Evolutionary conservation across 2,888 invertebrate genomes (phyloP), one percentile per base, ranked within the genome.

Genomic region (Gnatocerus cornutus): DNA sequence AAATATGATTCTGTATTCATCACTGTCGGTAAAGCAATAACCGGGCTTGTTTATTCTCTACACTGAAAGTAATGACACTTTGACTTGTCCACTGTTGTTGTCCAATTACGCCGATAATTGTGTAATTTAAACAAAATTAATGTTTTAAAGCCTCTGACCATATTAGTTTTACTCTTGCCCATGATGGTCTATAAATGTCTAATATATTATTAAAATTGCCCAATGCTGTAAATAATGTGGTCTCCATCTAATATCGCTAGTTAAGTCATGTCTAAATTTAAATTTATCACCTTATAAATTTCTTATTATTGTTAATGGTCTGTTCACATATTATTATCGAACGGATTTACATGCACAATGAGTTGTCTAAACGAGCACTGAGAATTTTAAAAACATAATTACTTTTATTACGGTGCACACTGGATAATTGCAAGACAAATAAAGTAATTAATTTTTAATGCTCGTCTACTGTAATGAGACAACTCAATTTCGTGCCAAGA

Each of bases 281-380:
- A 61, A 61, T 61, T 61, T 61, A 61, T 61, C 61, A 61, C 61
- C 48, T 61, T 61, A 61, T 61, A 61, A 61, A 61, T 59, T 59
- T 59, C 33, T 16, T 59, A 59, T 59, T 46, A 59, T 61, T 50
- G 48, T 50, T 61, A 61, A 61, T 61, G 27, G 50, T 14, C 61
- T 61, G 61, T 61, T 61, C 50, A 61, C 50, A 61, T 61, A 50
- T 61, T 61, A 61, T 61, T 61, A 61, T 50, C 30, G 37, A 27
- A 48, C 16, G 39, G 50, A 61, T 61, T 61, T 61, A 61, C 61
- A 61, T 61, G 50, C 46, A 59, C 59, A 59, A 59, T 45, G 46
- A 59, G 45, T 46, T 59, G 30, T 61, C 16, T n/a, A 61, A 59
- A 50, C 50, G 46, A 21, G 12, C 14, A 27, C 9, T 9, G 41